Percentiles rank a stretch among this genome's conserved stretches.
Evolutionary conservation across 2,888 invertebrate genomes (phyloP).

Genomic region (Lasiommata megera): DNA sequence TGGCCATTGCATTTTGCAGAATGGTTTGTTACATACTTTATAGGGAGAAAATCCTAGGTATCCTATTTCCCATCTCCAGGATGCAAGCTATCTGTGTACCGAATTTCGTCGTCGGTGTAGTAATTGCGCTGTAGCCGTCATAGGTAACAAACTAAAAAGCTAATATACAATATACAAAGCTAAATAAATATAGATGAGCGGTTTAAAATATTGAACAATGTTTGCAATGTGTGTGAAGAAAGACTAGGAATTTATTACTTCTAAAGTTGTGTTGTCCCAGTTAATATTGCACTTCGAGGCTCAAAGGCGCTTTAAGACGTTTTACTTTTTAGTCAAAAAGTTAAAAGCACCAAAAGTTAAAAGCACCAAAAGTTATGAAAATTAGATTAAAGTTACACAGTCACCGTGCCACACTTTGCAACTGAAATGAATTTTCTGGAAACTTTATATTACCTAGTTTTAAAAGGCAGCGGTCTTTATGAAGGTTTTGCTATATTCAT

Average conservation of each 20-base stretch:
- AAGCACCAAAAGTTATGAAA: slow-evolving; percentile 9
- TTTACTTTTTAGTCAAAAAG: slow-evolving; percentile 4
- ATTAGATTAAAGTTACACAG: slow-evolving; percentile 11
- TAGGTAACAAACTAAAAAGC: too few relatives aligned
- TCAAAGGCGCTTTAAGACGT: neutral
- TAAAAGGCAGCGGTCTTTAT: slow-evolving; percentile 10
- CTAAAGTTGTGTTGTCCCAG: neutral
- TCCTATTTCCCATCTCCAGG: too few relatives aligned
- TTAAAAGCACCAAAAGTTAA: slow-evolving; percentile 8
- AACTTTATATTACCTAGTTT: slow-evolving; percentile 6
- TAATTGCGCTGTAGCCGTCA: too few relatives aligned
- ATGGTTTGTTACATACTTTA: too few relatives aligned
- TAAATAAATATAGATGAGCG: too few relatives aligned
- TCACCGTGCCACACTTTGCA: slow-evolving; percentile 1
- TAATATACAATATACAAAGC: too few relatives aligned
- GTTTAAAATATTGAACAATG: too few relatives aligned
- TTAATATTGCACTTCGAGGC: slow-evolving; percentile 1
- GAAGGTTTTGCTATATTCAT: neutral
- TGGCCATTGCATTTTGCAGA: too few relatives aligned
- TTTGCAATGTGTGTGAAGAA: too few relatives aligned
- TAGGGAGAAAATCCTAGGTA: too few relatives aligned
- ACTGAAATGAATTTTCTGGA: slow-evolving; percentile 6
- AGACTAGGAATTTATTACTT: neutral
- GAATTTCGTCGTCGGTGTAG: too few relatives aligned
- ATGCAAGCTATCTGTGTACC: too few relatives aligned